Evolutionary conservation across 92 coral and sea anemone genomes (phyloP), one percentile per base, ranked within the genome.

Genomic region (Umimayanthus chanpuru): DNA sequence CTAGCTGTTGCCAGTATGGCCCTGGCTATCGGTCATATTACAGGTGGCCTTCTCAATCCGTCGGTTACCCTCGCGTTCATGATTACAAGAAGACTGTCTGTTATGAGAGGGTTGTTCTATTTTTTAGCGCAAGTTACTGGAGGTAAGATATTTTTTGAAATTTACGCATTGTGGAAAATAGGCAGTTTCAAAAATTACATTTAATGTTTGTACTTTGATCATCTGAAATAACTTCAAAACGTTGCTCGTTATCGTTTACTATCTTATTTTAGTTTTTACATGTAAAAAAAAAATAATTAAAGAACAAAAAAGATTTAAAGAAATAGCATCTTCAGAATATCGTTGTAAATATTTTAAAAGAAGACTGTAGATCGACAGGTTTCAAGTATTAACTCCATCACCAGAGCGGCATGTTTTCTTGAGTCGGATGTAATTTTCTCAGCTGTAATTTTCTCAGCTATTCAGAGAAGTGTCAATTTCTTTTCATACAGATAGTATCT

Each of bases 1-100:
- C 90, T 95, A 0, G 89, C 92, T 50, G 85, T 93, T 6, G 93
- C 98, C 15, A 93, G 91, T 10, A 47, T 93, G 39, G 92, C 90
- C 20, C 82, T 92, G 70, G 81, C 81, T 20, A 82, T 92, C 32
- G 94, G 94, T 2, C 97, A 93, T 67, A 85, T 93, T 4, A 95
- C 93, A 2, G 99, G 98, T 20, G 99, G 99, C 14, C 93, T 91
- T 2, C 74, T 97, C n/a, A 97, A 97, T 44, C 99, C 99, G 0
- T 94, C 92, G 0, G 93, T 97, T 14, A 90, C 91, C 12, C 29
- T 92, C 1, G 96, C 97, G 28, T 74, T 97, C 44, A 67, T 94
- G 28, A 79, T 89, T 8, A 85, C 97, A 25, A 90, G 91, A 81
- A 91, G 85, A 58, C 61, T 95, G 21, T 82, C 93, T 18, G 67